Evolutionary conservation across 1,140 invertebrate species (phyloP), one percentile per base, ranked within the genome.

Genomic region (Adelges cooleyi): DNA sequence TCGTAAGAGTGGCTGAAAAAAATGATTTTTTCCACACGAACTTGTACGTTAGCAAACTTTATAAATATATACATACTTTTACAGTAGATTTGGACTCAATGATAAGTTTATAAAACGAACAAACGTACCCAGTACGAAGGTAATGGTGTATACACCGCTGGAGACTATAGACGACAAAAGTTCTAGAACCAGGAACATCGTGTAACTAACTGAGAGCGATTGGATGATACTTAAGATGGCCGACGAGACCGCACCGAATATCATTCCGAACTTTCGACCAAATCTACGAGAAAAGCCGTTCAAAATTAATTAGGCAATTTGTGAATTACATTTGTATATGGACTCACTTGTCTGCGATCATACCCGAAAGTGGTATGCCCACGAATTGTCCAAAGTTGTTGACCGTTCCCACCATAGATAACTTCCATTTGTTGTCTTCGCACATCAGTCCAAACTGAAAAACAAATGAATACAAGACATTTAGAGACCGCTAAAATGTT

Each of bases 311-410:
- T 2, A 20, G 0, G 17, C 20, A 4, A 20, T 52, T 33, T 36
- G 5, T 36, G 5, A 10, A 66, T 15, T 15, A n/a, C 15, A 52
- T 15, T 15, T 38, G 13, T 15, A 65, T 13, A 54, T 17, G 33
- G 23, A 67, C 68, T 75, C 70, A 83, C 82, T 75, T 78, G 71
- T 83, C 82, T 1, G 81, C 81, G 3, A 83, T 69, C 67, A 81
- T 72, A 5, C 81, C 82, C 71, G 78, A 81, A 3, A 79, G 1
- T 9, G 77, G 79, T 5, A 81, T 77, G 13, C 81, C 82, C 38
- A 80, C 71, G 11, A 84, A 77, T 25, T 82, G 78, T 3, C 81
- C 81, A 20, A 79, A 75, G 70, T 82, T 82, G 71, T 84, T 83
- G 18, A 79, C 71, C 0, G 81, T 80, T 6, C 83, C 83, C 11